Conservation (phyloP, 2,113 vertebrate genomes). For the Cynocephalus volans region DNA sequence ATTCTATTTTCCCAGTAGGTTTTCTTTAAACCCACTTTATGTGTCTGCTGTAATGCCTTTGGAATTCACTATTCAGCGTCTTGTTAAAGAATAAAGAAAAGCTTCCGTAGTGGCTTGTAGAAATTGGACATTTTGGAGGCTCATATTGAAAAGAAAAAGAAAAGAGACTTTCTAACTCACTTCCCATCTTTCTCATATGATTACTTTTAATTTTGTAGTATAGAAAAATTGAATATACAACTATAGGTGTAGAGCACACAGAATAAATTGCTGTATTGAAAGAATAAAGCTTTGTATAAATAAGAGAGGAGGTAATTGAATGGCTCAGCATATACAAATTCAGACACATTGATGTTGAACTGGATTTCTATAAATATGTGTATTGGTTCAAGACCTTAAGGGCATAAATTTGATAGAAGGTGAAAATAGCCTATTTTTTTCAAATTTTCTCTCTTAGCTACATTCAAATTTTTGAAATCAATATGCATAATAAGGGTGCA, state of each 20-base stretch:
- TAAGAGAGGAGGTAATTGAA: neutral
- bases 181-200: constrained; percentile 21
- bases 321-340: constrained; percentile 6
- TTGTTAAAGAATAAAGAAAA: constrained; percentile 46
- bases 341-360: neutral
- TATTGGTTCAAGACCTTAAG: constrained; percentile 3
- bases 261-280: neutral
- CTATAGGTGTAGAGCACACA: neutral
- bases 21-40: constrained; percentile 36
- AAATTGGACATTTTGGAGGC: neutral
- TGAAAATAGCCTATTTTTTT: neutral
- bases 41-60: neutral
- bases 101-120: constrained; percentile 3
- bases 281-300: constrained; percentile 1
- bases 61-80: constrained; percentile 22
- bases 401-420: neutral
- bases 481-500: neutral
- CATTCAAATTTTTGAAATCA: neutral
- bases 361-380: neutral
- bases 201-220: constrained; percentile 44
- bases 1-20: neutral
- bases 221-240: constrained; percentile 17
- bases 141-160: constrained; percentile 17
- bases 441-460: neutral
- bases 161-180: neutral